These are phyloP conservation scores for Ranitomeya variabilis DNA, from an alignment of 2,113 vertebrate genomes.

Conservation along the genomic window DNA sequence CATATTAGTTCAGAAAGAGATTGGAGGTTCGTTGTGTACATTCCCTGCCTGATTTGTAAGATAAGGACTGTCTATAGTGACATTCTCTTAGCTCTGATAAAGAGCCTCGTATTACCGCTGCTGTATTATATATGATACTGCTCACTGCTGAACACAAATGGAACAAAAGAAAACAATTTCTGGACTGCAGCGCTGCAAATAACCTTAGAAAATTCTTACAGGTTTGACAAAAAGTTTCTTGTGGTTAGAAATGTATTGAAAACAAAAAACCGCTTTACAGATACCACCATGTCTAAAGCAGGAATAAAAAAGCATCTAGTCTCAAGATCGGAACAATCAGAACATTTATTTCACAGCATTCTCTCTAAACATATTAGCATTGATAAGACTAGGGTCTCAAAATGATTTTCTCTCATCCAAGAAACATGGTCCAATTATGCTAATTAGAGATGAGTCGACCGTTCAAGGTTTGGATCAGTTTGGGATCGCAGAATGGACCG, in stretches of 20 bases:
- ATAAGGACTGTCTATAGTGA: conserved; percentile 2
- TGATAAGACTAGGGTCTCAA: neutral
- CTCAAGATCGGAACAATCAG: neutral
- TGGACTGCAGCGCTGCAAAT: conserved; percentile 5
- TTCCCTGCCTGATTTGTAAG: neutral
- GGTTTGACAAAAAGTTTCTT: neutral
- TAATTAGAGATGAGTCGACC: too few relatives aligned
- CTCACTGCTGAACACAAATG: neutral
- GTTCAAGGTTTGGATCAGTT: too few relatives aligned
- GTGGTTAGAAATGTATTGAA: neutral
- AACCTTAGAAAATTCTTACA: neutral
- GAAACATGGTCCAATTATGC: too few relatives aligned
- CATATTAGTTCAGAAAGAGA: neutral
- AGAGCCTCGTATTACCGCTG: neutral
- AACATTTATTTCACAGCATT: neutral
- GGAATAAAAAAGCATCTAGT: neutral
- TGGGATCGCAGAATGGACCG: too few relatives aligned
- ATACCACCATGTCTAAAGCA: neutral
- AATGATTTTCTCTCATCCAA: too few relatives aligned
- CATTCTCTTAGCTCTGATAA: conserved; percentile 2
- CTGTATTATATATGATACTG: neutral
- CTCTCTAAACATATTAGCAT: neutral
- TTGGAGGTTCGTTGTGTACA: neutral
- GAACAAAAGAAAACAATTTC: conserved; percentile 20
- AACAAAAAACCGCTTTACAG: neutral